Evolutionary conservation across 2,797 vertebrate species (phyloP).

Genomic region (Acanthopagrus latus): DNA sequence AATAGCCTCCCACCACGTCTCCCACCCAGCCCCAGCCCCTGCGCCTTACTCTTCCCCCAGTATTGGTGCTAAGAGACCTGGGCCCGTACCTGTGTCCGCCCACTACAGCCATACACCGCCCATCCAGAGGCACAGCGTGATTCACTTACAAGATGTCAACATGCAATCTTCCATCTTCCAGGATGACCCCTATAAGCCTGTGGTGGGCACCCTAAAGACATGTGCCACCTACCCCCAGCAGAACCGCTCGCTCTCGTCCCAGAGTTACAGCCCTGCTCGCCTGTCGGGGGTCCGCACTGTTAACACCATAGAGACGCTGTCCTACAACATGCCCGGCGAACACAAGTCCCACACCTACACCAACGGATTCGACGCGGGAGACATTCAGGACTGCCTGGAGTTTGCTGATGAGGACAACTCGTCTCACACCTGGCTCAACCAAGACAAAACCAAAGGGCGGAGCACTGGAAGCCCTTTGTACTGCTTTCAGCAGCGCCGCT

Average conservation of each 20-base stretch:
- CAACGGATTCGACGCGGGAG: constrained; percentile 91
- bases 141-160: constrained; percentile 94
- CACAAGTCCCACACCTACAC: constrained; percentile 98
- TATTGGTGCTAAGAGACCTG: constrained; percentile 88
- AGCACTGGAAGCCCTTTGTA: constrained; percentile 89
- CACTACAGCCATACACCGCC: constrained; percentile 98
- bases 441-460: constrained; percentile 91
- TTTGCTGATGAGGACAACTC: constrained; percentile 93
- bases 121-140: constrained; percentile 95
- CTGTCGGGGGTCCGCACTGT: constrained; percentile 91
- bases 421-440: constrained; percentile 90
- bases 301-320: constrained; percentile 90
- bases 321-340: constrained; percentile 91
- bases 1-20: constrained; percentile 62
- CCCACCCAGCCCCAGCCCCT: constrained; percentile 68
- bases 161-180: constrained; percentile 92
- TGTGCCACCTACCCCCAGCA: constrained; percentile 99
- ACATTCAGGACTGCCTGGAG: constrained; percentile 93
- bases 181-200: constrained; percentile 91
- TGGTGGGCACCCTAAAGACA: constrained; percentile 93
- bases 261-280: constrained; percentile 96
- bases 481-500: constrained; percentile 95
- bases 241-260: constrained; percentile 96
- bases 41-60: constrained; percentile 90
- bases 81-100: constrained; percentile 90